Conservation (phyloP, 2,113 vertebrate genomes). For the Microtus oregoni region DNA sequence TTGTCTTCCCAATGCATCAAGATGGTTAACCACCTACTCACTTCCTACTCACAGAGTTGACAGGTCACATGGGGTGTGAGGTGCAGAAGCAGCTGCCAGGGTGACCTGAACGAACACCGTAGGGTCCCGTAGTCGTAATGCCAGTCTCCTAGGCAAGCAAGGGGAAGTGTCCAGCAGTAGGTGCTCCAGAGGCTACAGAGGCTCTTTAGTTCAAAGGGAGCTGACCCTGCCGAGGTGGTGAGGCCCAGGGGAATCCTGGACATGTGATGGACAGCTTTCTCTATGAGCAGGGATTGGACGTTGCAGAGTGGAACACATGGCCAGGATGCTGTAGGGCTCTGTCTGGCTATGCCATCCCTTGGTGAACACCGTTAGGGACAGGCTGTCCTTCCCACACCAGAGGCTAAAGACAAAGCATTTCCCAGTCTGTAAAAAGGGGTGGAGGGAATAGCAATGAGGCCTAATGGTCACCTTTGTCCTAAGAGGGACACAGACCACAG, state of each 20-base stretch:
- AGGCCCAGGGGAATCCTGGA: no score
- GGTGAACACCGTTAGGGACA: background rate
- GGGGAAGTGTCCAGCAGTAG: background rate
- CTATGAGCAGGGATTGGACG: no score
- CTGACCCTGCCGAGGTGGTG: background rate
- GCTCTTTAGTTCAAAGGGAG: background rate
- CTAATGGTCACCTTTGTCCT: background rate
- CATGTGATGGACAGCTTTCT: background rate
- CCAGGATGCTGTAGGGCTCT: background rate
- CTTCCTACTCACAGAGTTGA: conserved; percentile 33
- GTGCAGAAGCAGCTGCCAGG: background rate
- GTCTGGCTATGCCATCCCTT: background rate
- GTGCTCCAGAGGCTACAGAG: background rate
- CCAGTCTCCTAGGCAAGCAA: background rate
- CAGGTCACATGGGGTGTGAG: background rate
- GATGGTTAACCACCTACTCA: background rate
- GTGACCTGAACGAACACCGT: background rate
- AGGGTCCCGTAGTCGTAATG: background rate
- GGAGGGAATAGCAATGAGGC: background rate
- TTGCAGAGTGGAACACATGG: no score
- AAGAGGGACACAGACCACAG: accelerated
- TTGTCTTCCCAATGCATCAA: background rate
- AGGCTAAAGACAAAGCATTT: background rate
- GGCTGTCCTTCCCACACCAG: accelerated
- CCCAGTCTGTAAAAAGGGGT: background rate